Evolutionary conservation across 2,888 invertebrate genomes (phyloP).

Genomic region (Rhopalosiphum nymphaeae): DNA sequence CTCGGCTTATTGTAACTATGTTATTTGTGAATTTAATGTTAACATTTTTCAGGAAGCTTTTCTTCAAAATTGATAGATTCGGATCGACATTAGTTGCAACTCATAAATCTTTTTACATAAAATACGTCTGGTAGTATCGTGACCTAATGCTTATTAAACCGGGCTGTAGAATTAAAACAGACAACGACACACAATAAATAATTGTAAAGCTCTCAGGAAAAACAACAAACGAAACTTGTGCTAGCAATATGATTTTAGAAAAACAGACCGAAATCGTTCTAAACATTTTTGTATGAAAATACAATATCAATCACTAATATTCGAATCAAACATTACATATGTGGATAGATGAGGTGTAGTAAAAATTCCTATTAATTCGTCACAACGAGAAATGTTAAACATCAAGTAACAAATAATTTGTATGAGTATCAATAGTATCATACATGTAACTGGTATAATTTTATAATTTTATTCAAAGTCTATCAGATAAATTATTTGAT

Average conservation of each 20-base stretch:
- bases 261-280: not conserved
- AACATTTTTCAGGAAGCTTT: not conserved
- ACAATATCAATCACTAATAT: not conserved
- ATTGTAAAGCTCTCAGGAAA: not conserved
- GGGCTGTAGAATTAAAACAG: not conserved
- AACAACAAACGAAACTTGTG: not conserved
- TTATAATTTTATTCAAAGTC: not conserved
- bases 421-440: not conserved
- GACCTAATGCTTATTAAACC: not conserved
- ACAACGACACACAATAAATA: slow-evolving; percentile 32
- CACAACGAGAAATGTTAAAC: not conserved
- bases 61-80: slow-evolving; percentile 13
- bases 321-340: not conserved
- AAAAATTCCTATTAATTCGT: slow-evolving; percentile 5
- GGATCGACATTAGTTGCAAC: not conserved
- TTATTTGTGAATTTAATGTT: not conserved
- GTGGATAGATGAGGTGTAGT: not conserved
- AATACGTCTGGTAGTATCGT: slow-evolving; percentile 20
- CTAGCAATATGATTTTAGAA: not conserved
- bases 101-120: slow-evolving; percentile 34
- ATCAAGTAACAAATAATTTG: not conserved
- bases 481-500: not conserved
- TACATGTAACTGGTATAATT: not conserved
- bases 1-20: not conserved
- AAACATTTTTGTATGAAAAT: not conserved